A percentile compares a stretch with the other conserved stretches of the same genome.
Evolutionary conservation across 2,113 vertebrate genomes (phyloP).

Genomic region (Hippocampus abdominalis): DNA sequence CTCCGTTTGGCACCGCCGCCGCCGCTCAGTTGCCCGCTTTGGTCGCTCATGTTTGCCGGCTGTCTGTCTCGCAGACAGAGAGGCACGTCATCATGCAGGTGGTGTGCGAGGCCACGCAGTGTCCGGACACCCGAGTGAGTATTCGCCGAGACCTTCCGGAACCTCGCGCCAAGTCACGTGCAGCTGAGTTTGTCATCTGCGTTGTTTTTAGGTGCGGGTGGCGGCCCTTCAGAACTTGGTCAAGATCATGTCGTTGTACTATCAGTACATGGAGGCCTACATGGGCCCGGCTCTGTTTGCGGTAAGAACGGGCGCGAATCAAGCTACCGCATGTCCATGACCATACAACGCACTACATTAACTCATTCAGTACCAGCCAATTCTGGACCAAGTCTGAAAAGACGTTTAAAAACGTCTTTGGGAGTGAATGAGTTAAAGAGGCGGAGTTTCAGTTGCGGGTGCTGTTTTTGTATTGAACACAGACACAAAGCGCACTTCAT

Average conservation of each 20-base stretch:
- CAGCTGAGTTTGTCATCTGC: neutral
- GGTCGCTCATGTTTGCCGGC: constrained; percentile 1
- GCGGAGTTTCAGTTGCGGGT: no score
- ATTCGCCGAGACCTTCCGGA: no score
- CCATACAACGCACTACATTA: no score
- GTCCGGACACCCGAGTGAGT: constrained; percentile 94
- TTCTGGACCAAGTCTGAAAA: no score
- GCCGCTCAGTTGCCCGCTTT: neutral
- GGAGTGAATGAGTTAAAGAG: no score
- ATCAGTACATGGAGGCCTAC: constrained; percentile 98
- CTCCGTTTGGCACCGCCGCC: neutral
- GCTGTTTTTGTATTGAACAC: no score
- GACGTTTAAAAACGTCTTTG: no score
- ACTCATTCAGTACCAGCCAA: no score
- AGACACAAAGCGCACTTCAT: no score
- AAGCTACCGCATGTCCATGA: neutral
- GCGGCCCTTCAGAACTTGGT: constrained; percentile 97
- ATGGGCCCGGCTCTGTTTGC: constrained; percentile 98
- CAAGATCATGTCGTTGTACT: constrained; percentile 99
- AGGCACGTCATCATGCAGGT: constrained; percentile 99
- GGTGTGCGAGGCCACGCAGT: constrained; percentile 97
- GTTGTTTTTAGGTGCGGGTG: constrained; percentile 83
- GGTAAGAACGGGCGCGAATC: constrained; percentile 67
- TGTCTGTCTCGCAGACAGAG: constrained; percentile 78
- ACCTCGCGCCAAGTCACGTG: neutral